These are phyloP conservation scores for Ornithoptera priamus DNA, from an alignment of 2,888 invertebrate species.

Conservation along the genomic window DNA sequence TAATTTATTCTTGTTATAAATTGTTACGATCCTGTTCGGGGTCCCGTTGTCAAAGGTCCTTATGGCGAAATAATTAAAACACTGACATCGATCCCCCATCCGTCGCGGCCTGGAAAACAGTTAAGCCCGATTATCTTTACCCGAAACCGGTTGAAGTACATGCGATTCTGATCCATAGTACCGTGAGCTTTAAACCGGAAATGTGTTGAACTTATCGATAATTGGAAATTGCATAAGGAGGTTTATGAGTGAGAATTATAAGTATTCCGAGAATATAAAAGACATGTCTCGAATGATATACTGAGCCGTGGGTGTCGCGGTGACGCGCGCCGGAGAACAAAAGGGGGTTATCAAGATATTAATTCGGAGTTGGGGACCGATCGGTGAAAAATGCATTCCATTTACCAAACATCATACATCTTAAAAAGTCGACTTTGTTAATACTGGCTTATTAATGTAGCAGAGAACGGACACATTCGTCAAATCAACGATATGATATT, in stretches of 20 bases:
- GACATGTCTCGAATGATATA: conserved; percentile 21
- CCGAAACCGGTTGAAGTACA: conserved; percentile 7
- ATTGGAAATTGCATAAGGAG: conserved; percentile 24
- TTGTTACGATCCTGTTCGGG: not conserved
- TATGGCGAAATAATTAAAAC: conserved; percentile 24
- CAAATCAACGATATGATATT: not conserved
- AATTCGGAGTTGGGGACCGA: conserved; percentile 14
- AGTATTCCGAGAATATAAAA: conserved; percentile 27
- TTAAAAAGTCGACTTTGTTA: conserved; percentile 17
- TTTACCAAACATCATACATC: conserved; percentile 17
- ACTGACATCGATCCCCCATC: conserved; percentile 22
- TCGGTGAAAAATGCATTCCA: conserved; percentile 9
- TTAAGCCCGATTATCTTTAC: conserved; percentile 23
- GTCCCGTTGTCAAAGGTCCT: conserved; percentile 21
- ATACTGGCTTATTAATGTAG: conserved; percentile 14
- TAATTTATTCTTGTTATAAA: too few species aligned
- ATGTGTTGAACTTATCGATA: conserved; percentile 14
- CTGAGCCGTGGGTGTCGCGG: conserved; percentile 40
- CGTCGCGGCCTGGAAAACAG: conserved; percentile 21
- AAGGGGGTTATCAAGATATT: conserved; percentile 17
- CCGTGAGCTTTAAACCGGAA: not conserved
- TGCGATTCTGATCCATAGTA: conserved; percentile 7
- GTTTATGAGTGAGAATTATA: conserved; percentile 25
- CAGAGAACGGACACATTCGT: conserved; percentile 13
- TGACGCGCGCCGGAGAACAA: conserved; percentile 35